These are phyloP conservation scores for Ceratothoa steindachneri DNA, from an alignment of 2,888 invertebrate species.

Conservation along the genomic window DNA sequence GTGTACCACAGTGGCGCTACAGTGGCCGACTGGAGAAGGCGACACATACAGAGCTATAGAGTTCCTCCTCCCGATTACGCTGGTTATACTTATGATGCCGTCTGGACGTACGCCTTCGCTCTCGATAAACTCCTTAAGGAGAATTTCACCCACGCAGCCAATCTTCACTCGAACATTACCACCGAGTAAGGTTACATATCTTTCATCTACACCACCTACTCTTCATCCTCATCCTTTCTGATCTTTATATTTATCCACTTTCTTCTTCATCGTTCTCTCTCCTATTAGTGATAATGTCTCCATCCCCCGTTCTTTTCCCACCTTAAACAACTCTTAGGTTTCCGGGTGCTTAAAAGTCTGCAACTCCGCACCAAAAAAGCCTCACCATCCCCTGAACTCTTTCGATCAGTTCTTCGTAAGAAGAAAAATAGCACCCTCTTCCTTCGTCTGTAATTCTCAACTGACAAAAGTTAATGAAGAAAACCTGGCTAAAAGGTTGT, in stretches of 20 bases:
- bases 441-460: too few species aligned
- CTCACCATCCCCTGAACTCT: too few species aligned
- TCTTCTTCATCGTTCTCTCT: not conserved
- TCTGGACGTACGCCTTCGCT: constrained; percentile 73
- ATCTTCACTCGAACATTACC: constrained; percentile 59
- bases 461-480: too few species aligned
- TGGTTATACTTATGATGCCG: constrained; percentile 72
- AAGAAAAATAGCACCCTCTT: too few species aligned
- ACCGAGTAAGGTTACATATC: constrained; percentile 54
- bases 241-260: too few species aligned
- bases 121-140: constrained; percentile 63
- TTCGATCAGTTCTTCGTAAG: too few species aligned
- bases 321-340: too few species aligned
- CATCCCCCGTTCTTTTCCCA: too few species aligned
- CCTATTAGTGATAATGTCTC: too few species aligned
- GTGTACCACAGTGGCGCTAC: constrained; percentile 63
- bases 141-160: constrained; percentile 60
- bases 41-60: constrained; percentile 53
- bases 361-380: too few species aligned
- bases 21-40: constrained; percentile 62
- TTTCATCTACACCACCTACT: not conserved
- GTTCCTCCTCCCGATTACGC: constrained; percentile 21
- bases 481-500: too few species aligned
- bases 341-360: too few species aligned
- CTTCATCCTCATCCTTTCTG: not conserved